Base-by-base conservation (phyloP, 2,113 vertebrate species). In the Tragelaphus imberbis region DNA sequence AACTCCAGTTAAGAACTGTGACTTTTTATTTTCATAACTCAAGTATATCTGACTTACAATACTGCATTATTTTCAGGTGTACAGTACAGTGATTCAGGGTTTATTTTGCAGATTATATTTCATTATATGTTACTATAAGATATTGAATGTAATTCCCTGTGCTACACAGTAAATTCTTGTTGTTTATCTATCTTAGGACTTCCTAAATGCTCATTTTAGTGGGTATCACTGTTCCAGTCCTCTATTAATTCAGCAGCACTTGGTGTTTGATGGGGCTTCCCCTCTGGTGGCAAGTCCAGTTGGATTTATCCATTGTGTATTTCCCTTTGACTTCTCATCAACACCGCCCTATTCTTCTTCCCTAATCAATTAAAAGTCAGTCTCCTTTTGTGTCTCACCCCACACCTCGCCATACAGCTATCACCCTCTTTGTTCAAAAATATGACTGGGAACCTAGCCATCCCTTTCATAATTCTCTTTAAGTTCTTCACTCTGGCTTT, bases 391-490 rank as follows among this genome's bases (percentile, higher is more conserved):
- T 16, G 19, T 55, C 36, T 81, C 7, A 6, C 23, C 12, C 11
- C 30, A 33, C 13, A 33, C 25, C 23, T 63, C 71, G 33, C 28
- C n/a, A 44, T 7, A 47, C 11, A 63, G 59, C 47, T 89, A 19
- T n/a, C 58, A 53, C 13, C 53, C n/a, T 61, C 27, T 86, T 82
- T 87, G 90, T 97, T 87, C 28, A 80, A 51, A 80, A 80, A 47
- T 51, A 80, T 6, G 15, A 11, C 30, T 44, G 47, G 49, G 25
- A 91, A 80, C 33, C 15, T 21, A 81, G 7, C 6, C 59, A 71
- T 1, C n/a, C 7, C 2, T 25, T 33, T 33, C 47, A 59, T 44
- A 79, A 80, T 33, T 81, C 55, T 49, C 30, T 75, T 68, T 51
- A 61, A 33, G 5, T 28, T 90, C 81, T 49, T 53, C 47, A 91